phyloP scores from a whole-genome alignment of 1,140 invertebrate genomes.

The Sitodiplosis mosellana region DNA sequence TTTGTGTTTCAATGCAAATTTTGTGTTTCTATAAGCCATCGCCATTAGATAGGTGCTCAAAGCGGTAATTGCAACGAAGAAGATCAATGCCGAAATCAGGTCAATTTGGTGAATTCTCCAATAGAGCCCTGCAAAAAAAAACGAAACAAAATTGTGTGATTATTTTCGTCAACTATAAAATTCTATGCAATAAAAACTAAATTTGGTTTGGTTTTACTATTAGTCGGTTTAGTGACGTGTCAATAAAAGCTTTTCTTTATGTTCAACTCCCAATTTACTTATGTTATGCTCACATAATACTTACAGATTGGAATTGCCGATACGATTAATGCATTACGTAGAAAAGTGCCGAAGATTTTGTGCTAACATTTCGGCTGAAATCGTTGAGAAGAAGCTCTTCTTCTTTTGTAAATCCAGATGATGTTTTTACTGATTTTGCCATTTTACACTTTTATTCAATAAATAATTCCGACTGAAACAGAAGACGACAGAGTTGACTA shows the following conservation, averaged over 20 bases:
- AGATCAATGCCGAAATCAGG: slow-evolving; percentile 65
- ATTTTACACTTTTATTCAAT: no score
- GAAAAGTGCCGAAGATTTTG: slow-evolving; percentile 92
- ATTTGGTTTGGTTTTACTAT: no score
- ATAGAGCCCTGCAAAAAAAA: slow-evolving; percentile 66
- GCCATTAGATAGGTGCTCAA: slow-evolving; percentile 85
- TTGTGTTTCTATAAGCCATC: slow-evolving; percentile 94
- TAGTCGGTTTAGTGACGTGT: background rate
- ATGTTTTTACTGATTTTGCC: slow-evolving; percentile 22
- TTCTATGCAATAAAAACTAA: no score
- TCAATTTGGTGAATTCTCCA: slow-evolving; percentile 98
- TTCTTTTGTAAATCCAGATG: slow-evolving; percentile 82
- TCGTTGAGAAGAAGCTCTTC: slow-evolving; percentile 95
- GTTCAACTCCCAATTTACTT: no score
- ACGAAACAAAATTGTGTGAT: background rate
- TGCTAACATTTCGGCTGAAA: slow-evolving; percentile 94
- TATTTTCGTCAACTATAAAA: no score
- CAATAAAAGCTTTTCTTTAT: slow-evolving; percentile 11
- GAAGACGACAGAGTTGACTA: no score
- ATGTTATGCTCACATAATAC: no score
- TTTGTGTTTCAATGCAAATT: slow-evolving; percentile 97
- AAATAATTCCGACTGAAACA: no score
- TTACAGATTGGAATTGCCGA: slow-evolving; percentile 94
- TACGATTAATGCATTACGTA: slow-evolving; percentile 97
- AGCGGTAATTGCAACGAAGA: slow-evolving; percentile 72